A percentile compares a stretch with the other conserved stretches of the same genome.
phyloP scores from a whole-genome alignment of 1,140 invertebrate species.

The Brachystomella parvula region DNA sequence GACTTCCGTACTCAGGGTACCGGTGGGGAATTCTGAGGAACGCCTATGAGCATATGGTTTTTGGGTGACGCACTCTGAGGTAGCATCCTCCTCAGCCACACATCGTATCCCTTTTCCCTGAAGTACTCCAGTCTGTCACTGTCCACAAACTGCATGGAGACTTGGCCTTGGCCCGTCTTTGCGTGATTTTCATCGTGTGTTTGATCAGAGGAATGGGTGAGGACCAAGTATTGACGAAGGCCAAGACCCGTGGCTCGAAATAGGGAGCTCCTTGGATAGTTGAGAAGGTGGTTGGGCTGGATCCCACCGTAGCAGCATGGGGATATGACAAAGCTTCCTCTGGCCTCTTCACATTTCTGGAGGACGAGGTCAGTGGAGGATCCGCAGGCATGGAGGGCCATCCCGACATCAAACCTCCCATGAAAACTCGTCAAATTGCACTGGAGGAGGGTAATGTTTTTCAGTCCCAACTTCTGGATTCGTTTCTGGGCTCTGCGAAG shows the following conservation, averaged over 20 bases:
- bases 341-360: slow-evolving; percentile 59
- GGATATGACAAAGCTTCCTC: slow-evolving; percentile 78
- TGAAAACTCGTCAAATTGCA: slow-evolving; percentile 72
- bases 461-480: slow-evolving; percentile 58
- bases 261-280: slow-evolving; percentile 53
- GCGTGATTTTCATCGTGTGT: slow-evolving; percentile 63
- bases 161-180: slow-evolving; percentile 62
- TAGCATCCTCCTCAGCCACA: slow-evolving; percentile 71
- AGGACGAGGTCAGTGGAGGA: slow-evolving; percentile 88
- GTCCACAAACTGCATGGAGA: slow-evolving; percentile 81
- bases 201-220: slow-evolving; percentile 84
- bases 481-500: slow-evolving; percentile 63
- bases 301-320: slow-evolving; percentile 92
- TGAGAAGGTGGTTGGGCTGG: slow-evolving; percentile 58
- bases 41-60: slow-evolving; percentile 83
- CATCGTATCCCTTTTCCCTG: slow-evolving; percentile 62
- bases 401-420: slow-evolving; percentile 63
- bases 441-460: slow-evolving; percentile 74
- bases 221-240: slow-evolving; percentile 62
- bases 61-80: slow-evolving; percentile 56
- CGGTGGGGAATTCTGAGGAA: too few relatives aligned
- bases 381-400: slow-evolving; percentile 87
- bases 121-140: slow-evolving; percentile 69
- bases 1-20: not conserved
- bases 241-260: slow-evolving; percentile 47